A percentile compares a stretch with the other conserved stretches of the same genome.
Conservation (phyloP, 2,113 vertebrate genomes). For the Athene cunicularia region DNA sequence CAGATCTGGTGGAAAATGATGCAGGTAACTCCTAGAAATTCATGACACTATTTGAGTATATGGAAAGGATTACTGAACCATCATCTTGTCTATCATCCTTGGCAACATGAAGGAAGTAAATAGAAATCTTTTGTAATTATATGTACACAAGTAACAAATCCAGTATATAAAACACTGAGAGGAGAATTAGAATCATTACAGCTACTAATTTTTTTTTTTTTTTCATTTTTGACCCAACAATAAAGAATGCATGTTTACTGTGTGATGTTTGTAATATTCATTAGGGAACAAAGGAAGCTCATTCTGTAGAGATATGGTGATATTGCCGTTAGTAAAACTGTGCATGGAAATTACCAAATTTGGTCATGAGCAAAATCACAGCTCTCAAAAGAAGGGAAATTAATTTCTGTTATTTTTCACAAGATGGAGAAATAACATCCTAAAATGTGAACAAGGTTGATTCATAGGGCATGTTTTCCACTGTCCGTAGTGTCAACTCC, state of each 20-base stretch:
- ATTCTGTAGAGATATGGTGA: background rate
- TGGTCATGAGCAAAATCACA: background rate
- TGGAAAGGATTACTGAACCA: background rate
- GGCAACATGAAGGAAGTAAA: background rate
- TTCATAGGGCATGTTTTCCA: background rate
- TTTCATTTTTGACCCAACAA: background rate
- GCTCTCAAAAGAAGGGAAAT: background rate
- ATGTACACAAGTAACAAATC: background rate
- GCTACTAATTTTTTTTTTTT: background rate
- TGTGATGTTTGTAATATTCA: background rate
- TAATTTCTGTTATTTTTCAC: background rate
- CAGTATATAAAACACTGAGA: background rate
- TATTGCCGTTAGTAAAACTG: background rate
- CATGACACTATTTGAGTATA: background rate
- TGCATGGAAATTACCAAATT: background rate
- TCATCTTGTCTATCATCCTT: background rate
- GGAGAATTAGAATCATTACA: background rate
- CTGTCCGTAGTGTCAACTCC: background rate
- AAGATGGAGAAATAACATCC: background rate
- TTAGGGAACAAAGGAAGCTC: background rate
- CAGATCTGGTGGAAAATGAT: background rate
- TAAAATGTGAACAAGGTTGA: background rate
- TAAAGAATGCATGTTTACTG: background rate
- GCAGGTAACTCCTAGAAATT: background rate
- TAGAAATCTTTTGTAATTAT: background rate